A percentile compares a stretch with the other conserved stretches of the same genome.
These are phyloP conservation scores for Pinctada fucata DNA, from an alignment of 2,888 invertebrate species.

Conservation along the genomic window DNA sequence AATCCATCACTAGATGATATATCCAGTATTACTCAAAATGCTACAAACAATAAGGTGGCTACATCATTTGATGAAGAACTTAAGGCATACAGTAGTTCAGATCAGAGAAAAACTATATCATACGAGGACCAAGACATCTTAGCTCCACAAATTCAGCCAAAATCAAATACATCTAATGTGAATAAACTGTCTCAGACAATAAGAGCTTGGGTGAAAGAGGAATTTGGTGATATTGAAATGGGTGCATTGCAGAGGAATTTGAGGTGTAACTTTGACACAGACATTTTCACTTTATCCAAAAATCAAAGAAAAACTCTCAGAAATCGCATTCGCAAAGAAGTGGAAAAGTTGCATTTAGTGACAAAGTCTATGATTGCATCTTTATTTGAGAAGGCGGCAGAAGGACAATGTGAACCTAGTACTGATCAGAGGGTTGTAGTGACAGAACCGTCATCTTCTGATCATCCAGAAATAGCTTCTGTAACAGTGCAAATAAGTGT, in stretches of 20 bases:
- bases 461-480: not conserved
- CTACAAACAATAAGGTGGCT: not conserved
- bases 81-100: not conserved
- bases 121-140: no score
- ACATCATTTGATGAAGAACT: not conserved
- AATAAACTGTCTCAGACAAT: not conserved
- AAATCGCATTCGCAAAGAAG: conserved; percentile 14
- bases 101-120: not conserved
- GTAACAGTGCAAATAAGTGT: not conserved
- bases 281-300: conserved; percentile 8
- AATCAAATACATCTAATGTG: no score
- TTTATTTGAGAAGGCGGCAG: not conserved
- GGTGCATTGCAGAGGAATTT: not conserved
- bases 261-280: not conserved
- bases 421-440: not conserved
- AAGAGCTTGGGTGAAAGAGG: conserved; percentile 11
- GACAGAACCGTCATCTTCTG: not conserved
- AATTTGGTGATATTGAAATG: conserved; percentile 18
- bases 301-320: conserved; percentile 16
- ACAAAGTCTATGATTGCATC: no score
- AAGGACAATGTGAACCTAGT: not conserved
- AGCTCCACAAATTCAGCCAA: no score
- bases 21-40: no score
- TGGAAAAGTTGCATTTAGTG: not conserved
- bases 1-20: no score